Evolutionary conservation across 2,888 invertebrate genomes (phyloP).

Genomic region (Yponomeuta plumbellus): DNA sequence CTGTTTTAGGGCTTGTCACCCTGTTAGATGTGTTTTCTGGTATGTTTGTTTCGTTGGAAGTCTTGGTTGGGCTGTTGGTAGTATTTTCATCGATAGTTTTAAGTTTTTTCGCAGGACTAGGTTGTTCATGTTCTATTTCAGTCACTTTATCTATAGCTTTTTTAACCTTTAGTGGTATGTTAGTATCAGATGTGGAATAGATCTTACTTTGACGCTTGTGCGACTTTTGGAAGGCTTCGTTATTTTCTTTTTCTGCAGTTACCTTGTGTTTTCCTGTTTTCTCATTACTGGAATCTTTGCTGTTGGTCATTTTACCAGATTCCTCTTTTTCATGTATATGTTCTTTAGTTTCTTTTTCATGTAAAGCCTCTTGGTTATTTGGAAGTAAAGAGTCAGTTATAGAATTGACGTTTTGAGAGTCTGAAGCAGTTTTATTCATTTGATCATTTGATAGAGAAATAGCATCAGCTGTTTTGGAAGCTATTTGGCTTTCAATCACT

Average conservation of each 20-base stretch:
- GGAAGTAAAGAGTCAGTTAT: conserved; percentile 52
- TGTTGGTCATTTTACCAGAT: not conserved
- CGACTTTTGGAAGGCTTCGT: not conserved
- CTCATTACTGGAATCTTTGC: not conserved
- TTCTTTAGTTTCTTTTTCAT: conserved; percentile 16
- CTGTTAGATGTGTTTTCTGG: too few relatives aligned
- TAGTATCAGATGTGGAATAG: not conserved
- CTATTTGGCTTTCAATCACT: not conserved
- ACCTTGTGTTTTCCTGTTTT: not conserved
- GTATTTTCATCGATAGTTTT: not conserved
- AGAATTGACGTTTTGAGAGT: conserved; percentile 15
- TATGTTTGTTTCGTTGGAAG: not conserved
- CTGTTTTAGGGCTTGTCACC: not conserved
- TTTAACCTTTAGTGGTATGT: not conserved
- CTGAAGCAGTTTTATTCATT: not conserved
- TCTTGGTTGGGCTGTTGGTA: not conserved
- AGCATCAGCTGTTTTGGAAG: too few relatives aligned
- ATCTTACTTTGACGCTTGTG: not conserved
- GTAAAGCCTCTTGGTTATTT: conserved; percentile 59
- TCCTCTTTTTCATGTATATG: not conserved
- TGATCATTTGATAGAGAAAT: not conserved
- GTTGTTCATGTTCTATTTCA: conserved; percentile 14
- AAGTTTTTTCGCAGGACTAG: not conserved
- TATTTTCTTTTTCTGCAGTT: not conserved
- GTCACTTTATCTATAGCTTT: conserved; percentile 16